Conservation (phyloP, 2,113 vertebrate genomes). For the Pygoscelis adeliae region DNA sequence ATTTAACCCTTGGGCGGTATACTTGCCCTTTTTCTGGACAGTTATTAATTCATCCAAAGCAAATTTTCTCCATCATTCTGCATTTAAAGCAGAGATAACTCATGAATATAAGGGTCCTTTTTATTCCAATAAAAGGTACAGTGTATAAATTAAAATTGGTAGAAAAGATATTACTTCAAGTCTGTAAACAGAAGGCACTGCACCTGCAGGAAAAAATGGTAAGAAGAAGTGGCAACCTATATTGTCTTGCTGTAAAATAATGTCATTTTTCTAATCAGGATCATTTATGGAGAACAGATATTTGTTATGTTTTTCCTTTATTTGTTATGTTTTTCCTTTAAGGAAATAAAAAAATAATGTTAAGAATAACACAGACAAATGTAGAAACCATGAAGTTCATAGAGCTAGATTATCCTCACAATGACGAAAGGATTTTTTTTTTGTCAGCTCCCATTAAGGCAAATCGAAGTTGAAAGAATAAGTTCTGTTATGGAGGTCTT, state of each 20-base stretch:
- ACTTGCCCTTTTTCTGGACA: neutral
- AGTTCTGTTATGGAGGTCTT: neutral
- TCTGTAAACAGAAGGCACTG: neutral
- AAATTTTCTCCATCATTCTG: neutral
- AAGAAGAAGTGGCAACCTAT: neutral
- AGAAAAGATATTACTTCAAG: neutral
- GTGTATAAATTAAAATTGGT: neutral
- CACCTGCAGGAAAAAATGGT: neutral
- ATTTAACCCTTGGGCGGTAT: neutral
- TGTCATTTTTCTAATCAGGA: neutral
- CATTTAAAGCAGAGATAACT: neutral
- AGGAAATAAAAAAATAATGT: neutral
- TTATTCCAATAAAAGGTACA: neutral
- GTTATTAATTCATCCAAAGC: neutral
- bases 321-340: neutral
- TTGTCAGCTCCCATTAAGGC: neutral
- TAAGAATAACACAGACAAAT: neutral
- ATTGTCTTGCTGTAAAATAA: neutral
- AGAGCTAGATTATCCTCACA: neutral
- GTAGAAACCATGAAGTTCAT: neutral
- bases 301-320: neutral
- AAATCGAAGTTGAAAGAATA: neutral
- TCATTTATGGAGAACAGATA: neutral
- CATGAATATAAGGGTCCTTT: neutral
- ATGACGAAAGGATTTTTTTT: neutral